Percentiles rank a stretch among this genome's conserved stretches.
Evolutionary conservation across 2,888 invertebrate genomes (phyloP).

Genomic region (Zhuqinia jingwanae): DNA sequence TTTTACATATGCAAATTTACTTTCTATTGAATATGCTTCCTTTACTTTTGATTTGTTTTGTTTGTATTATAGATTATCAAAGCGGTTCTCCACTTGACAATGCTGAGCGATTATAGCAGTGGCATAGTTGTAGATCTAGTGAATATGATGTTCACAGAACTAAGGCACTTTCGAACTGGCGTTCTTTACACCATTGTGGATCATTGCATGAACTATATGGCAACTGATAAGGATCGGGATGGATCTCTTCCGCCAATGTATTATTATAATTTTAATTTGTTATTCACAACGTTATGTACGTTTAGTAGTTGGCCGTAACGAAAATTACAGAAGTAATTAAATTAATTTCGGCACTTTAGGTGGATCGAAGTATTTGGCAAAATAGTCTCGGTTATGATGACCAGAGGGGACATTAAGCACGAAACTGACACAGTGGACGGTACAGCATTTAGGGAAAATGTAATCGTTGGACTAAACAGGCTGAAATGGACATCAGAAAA

Average conservation of each 20-base stretch:
- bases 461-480: slow-evolving; percentile 72
- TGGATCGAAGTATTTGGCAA: slow-evolving; percentile 78
- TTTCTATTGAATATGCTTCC: not conserved
- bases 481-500: slow-evolving; percentile 73
- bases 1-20: too few species aligned
- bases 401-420: slow-evolving; percentile 69
- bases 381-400: slow-evolving; percentile 66
- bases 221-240: slow-evolving; percentile 29
- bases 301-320: too few species aligned
- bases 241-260: slow-evolving; percentile 43
- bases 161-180: slow-evolving; percentile 68
- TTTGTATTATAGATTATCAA: slow-evolving; percentile 64
- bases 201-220: slow-evolving; percentile 71
- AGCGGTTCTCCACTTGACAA: slow-evolving; percentile 56
- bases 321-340: too few species aligned
- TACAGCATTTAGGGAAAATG: slow-evolving; percentile 56
- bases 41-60: not conserved
- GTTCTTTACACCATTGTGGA: slow-evolving; percentile 52
- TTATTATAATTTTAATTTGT: too few species aligned
- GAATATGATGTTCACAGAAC: slow-evolving; percentile 61
- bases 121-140: slow-evolving; percentile 61
- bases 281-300: not conserved
- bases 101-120: slow-evolving; percentile 26
- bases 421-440: slow-evolving; percentile 72
- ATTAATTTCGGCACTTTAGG: slow-evolving; percentile 48